Base-by-base conservation (phyloP, 2,797 vertebrate genomes). In the Esox lucius region DNA sequence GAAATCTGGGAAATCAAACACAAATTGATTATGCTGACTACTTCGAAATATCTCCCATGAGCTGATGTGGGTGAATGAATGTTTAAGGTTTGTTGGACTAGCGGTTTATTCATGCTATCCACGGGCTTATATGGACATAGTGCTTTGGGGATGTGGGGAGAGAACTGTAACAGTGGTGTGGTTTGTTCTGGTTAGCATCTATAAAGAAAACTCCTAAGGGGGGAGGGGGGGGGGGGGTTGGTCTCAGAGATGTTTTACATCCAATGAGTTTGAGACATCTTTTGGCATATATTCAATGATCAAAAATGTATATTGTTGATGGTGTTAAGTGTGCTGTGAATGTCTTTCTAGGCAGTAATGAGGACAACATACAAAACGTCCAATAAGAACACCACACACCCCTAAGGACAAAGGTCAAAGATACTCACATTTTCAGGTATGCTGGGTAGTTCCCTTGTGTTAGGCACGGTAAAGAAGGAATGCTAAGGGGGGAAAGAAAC, bases 351-450 rank as follows among this genome's bases (percentile, higher is more conserved):
- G 51, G 24, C 15, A 17, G 48, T 28, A 24, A 48, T 19, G 5
- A 9, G 28, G 8, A 70, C 48, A 31, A 70, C 4, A 22, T 68
- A 7, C 33, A n/a, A 65, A 68, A 68, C 9, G 2, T 64, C 26
- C 22, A 31, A 1, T 46, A 22, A 62, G 61, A 24, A 62, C 61
- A 26, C 22, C 24, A 31, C 24, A 31, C 13, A 26, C 17, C 33
- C 3, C 42, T 13, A 24, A 61, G 46, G 48, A 16, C 9, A 19
- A 35, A 28, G 1, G 48, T 39, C 12, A 11, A n/a, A 22, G n/a
- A 73, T 81, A 96, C 97, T 97, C 86, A 99, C 98, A 81, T 98
- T 99, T 91, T 99, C 98, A 42, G 98, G 97, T 85, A 99, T 98
- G 88, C 96, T 98, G 76, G 98, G 97, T 83, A 99, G 96, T 77